Base-by-base conservation (phyloP, 2,797 vertebrate species). In the Parambassis ranga region DNA sequence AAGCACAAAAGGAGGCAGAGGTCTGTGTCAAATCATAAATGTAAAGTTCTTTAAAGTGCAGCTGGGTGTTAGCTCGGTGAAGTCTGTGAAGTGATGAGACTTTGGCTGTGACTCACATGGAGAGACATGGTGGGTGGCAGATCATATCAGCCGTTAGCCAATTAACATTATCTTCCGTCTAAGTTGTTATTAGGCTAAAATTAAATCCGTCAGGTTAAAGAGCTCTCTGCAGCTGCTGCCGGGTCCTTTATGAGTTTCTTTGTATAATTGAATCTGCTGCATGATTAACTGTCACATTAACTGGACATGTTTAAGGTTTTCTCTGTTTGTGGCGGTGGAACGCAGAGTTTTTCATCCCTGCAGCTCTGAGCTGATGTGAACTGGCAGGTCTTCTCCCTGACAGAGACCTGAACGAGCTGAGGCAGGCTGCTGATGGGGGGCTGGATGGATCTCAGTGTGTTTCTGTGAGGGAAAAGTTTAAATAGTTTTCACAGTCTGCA, bases 371-470 rank as follows among this genome's bases (percentile, higher is more conserved):
- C 16, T 66, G 46, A 64, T 59, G 15, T 20, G 5, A 43, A 31
- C 15, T 6, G 50, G 19, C 70, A 47, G 13, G 13, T 48, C 55
- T 31, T 15, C 5, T 65, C 60, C 63, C 33, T 15, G 71, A 46
- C 57, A 48, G 42, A 9, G n/a, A 53, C 8, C 7, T 49, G 26
- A 0, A 49, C 31, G 2, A 50, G 16, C 6, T 32, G 39, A 39
- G 52, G 49, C 35, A 27, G 31, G 15, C 24, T n/a, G 7, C 10
- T 63, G 24, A 49, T 5, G 31, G 26, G 4, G 30, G 23, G 6
- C 5, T 15, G 42, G 32, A 16, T 26, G 33, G 13, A 23, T 10
- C n/a, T 49, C 26, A 16, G 10, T 18, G n/a, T 61, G 36, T 50
- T 50, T 57, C 38, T 52, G 13, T 15, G 42, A 57, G 3, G 23